These are phyloP conservation scores for Athalia cordata DNA, from an alignment of 2,888 invertebrate species.

Conservation along the genomic window DNA sequence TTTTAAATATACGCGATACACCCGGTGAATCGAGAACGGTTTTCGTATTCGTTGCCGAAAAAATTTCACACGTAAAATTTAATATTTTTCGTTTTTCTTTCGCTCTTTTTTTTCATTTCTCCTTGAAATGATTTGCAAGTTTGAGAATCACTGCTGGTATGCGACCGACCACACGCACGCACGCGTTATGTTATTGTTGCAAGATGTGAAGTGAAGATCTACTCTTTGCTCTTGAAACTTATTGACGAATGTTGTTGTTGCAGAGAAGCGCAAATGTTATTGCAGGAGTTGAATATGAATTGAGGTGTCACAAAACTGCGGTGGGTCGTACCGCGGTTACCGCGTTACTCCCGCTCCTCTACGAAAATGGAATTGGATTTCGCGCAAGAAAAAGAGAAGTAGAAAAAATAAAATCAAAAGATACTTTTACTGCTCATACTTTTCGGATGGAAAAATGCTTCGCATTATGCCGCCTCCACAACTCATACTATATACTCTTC, in stretches of 20 bases:
- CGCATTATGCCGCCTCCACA: too few relatives aligned
- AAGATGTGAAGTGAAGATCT: conserved; percentile 60
- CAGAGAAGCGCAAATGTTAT: conserved; percentile 63
- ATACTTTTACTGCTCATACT: too few relatives aligned
- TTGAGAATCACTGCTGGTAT: conserved; percentile 48
- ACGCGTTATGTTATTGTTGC: conserved; percentile 64
- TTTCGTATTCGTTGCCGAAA: not conserved
- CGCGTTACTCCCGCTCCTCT: too few relatives aligned
- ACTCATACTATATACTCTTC: too few relatives aligned
- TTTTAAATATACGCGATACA: not conserved
- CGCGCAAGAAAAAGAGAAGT: too few relatives aligned
- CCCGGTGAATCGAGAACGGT: not conserved
- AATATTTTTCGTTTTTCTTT: not conserved
- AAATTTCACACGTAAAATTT: too few relatives aligned
- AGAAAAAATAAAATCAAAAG: too few relatives aligned
- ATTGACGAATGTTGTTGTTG: conserved; percentile 59
- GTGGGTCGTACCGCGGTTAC: conserved; percentile 43
- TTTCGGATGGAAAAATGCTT: too few relatives aligned
- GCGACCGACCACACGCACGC: conserved; percentile 62
- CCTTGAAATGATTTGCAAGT: not conserved
- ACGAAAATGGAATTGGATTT: too few relatives aligned
- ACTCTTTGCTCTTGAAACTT: conserved; percentile 48
- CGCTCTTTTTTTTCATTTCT: too few relatives aligned
- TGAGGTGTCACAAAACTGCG: conserved; percentile 65
- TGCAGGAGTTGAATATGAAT: conserved; percentile 59